Percentiles rank a stretch among this genome's conserved stretches.
These are phyloP conservation scores for Lacerta viridis DNA, from an alignment of 2,797 vertebrate genomes.

Conservation along the genomic window DNA sequence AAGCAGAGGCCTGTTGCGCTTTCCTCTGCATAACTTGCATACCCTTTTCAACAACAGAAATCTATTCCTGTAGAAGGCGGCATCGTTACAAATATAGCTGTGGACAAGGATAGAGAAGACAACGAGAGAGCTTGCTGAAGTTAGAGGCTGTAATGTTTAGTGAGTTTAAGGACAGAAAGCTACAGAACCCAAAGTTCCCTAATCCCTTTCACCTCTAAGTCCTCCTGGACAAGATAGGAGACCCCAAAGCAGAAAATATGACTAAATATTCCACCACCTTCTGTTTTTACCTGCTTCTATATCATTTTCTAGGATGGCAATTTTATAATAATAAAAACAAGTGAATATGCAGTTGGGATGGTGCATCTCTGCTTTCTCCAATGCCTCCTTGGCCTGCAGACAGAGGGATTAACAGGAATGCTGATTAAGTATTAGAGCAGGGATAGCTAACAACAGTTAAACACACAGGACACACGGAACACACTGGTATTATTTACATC, in stretches of 20 bases:
- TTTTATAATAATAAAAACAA: slow-evolving; percentile 90
- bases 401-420: slow-evolving; percentile 48
- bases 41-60: background rate
- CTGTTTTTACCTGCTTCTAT: slow-evolving; percentile 84
- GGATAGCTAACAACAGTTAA: background rate
- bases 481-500: background rate
- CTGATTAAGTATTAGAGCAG: slow-evolving; percentile 34
- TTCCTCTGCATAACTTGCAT: background rate
- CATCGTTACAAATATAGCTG: background rate
- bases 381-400: slow-evolving; percentile 89
- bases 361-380: slow-evolving; percentile 86
- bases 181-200: background rate
- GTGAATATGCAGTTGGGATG: slow-evolving; percentile 91
- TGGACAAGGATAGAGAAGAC: background rate
- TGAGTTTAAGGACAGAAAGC: background rate
- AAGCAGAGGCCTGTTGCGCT: too few species aligned
- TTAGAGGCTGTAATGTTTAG: background rate
- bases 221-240: background rate
- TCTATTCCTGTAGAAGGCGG: too few species aligned
- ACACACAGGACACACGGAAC: background rate
- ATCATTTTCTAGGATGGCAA: slow-evolving; percentile 87
- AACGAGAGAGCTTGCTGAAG: background rate
- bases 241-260: background rate
- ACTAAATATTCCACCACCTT: background rate
- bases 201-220: background rate